phyloP scores from a whole-genome alignment of 2,888 invertebrate species.

The Tridacna crocea region DNA sequence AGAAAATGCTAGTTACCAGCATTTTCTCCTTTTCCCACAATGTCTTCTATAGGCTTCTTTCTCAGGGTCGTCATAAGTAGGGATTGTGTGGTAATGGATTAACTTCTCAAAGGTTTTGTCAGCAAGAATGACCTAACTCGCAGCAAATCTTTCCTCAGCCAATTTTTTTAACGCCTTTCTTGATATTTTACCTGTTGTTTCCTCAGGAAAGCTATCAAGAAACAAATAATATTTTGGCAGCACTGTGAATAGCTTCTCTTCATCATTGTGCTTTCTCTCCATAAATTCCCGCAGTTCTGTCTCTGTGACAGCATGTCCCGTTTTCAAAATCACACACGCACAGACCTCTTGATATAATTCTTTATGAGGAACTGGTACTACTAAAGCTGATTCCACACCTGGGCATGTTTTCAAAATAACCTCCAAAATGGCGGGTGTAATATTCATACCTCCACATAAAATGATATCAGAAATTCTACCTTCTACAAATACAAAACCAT shows the following conservation, averaged over 20 bases:
- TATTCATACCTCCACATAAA: conserved; percentile 9
- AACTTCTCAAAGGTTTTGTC: too few species aligned
- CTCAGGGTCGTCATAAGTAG: too few species aligned
- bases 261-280: conserved; percentile 7
- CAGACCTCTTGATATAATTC: conserved; percentile 5
- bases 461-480: conserved; percentile 14
- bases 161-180: neutral
- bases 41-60: neutral
- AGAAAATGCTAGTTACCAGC: neutral
- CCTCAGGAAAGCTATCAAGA: conserved; percentile 7
- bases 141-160: neutral
- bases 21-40: neutral
- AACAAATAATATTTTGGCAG: conserved; percentile 23
- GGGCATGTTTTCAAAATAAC: neutral
- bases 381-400: conserved; percentile 2
- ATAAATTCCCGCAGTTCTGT: neutral
- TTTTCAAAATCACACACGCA: conserved; percentile 7
- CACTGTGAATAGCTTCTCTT: neutral
- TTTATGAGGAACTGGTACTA: conserved; percentile 9
- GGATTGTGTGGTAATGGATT: too few species aligned
- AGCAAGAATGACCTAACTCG: neutral
- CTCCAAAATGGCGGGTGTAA: conserved; percentile 4
- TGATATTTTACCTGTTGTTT: conserved; percentile 15
- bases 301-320: conserved; percentile 10
- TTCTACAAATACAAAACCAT: conserved; percentile 6